Conservation (phyloP, 2,888 invertebrate genomes). For the Monopis laevigella region DNA sequence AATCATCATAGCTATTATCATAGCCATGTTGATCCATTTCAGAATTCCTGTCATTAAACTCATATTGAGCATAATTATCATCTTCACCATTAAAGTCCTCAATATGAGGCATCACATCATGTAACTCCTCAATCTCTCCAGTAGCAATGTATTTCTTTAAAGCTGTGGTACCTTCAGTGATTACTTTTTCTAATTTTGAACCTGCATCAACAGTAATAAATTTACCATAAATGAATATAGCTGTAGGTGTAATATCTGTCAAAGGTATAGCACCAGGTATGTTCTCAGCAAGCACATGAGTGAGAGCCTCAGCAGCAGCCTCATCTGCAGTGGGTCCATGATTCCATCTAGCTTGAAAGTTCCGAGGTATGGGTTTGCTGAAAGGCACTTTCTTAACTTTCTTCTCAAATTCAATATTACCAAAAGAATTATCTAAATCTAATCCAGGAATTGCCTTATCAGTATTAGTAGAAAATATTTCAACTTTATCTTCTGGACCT, state of each 20-base stretch:
- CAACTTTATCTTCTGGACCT: conserved; percentile 97
- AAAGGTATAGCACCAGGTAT: conserved; percentile 82
- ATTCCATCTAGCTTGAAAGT: conserved; percentile 98
- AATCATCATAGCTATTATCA: conserved; percentile 43
- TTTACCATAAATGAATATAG: conserved; percentile 86
- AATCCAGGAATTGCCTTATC: conserved; percentile 84
- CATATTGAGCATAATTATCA: conserved; percentile 51
- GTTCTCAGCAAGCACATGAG: conserved; percentile 77
- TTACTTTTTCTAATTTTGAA: conserved; percentile 78
- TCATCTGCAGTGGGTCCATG: conserved; percentile 72
- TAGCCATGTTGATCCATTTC: conserved; percentile 31
- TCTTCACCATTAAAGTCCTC: conserved; percentile 71
- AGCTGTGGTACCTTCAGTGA: conserved; percentile 79
- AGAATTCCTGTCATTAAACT: conserved; percentile 31
- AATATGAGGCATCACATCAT: conserved; percentile 77
- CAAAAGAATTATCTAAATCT: conserved; percentile 76
- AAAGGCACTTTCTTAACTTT: conserved; percentile 89
- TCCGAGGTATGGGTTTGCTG: conserved; percentile 94
- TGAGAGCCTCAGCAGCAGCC: conserved; percentile 67
- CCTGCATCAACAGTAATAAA: conserved; percentile 80
- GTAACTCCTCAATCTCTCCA: conserved; percentile 83
- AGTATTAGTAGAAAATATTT: conserved; percentile 70
- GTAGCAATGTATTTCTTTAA: conserved; percentile 81
- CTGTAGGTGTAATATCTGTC: conserved; percentile 80
- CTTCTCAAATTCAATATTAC: conserved; percentile 75